phyloP scores from a whole-genome alignment of 35 echinoderm and acorn worm genomes.

The Stichopus chloronotus region DNA sequence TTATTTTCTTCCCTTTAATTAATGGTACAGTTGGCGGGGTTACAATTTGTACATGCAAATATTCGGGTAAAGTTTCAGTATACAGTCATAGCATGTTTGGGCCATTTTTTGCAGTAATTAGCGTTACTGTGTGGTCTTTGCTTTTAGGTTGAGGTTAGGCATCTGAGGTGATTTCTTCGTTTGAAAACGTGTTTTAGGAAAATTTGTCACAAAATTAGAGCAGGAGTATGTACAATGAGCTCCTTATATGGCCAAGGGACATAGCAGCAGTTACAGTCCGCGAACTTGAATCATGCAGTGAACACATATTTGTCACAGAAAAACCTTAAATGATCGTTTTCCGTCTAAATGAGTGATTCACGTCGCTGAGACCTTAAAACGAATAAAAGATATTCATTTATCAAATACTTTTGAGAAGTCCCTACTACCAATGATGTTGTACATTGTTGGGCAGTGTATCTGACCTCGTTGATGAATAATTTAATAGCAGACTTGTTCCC shows the following conservation, averaged over 20 bases:
- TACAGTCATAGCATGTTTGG: not conserved
- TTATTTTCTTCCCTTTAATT: not conserved
- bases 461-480: not conserved
- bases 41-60: conserved; percentile 20
- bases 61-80: not conserved
- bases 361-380: too few species aligned
- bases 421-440: too few species aligned
- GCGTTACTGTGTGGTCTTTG: too few species aligned
- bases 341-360: too few species aligned
- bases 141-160: too few species aligned
- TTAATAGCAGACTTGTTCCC: conserved; percentile 1
- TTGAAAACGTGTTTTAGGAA: too few species aligned
- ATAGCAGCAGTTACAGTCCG: not conserved
- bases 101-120: not conserved
- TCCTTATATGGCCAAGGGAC: not conserved
- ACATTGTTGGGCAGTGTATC: too few species aligned
- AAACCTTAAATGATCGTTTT: too few species aligned
- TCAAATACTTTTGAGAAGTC: too few species aligned
- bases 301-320: not conserved
- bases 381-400: too few species aligned
- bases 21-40: conserved; percentile 40
- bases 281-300: not conserved
- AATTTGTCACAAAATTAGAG: too few species aligned
- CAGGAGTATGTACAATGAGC: not conserved
- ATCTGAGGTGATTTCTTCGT: too few species aligned